phyloP scores from a whole-genome alignment of 2,888 invertebrate species.

The Brachypalpus laphriformis region DNA sequence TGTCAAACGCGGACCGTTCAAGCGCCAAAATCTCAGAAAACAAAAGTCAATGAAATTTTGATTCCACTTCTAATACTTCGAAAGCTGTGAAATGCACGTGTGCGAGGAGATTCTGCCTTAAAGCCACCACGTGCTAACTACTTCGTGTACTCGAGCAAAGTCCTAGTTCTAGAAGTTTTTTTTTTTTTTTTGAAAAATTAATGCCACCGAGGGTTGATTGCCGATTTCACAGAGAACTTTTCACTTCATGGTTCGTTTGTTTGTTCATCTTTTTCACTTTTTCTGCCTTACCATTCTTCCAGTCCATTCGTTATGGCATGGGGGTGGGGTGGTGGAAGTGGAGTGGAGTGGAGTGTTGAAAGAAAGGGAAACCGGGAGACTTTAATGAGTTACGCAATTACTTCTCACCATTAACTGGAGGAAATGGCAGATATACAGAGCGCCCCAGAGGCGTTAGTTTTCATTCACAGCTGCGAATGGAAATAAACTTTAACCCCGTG shows the following conservation, averaged over 20 bases:
- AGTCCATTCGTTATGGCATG: not conserved
- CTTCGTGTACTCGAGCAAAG: not conserved
- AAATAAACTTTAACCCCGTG: slow-evolving; percentile 9
- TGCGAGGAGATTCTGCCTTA: not conserved
- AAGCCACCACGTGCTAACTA: slow-evolving; percentile 20
- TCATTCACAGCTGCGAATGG: slow-evolving; percentile 28
- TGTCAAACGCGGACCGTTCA: not conserved
- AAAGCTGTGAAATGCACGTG: slow-evolving; percentile 2
- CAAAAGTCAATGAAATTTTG: slow-evolving; percentile 29
- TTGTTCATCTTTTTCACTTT: slow-evolving; percentile 4
- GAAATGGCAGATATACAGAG: slow-evolving; percentile 19
- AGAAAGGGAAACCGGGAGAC: slow-evolving; percentile 30
- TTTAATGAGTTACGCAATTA: slow-evolving; percentile 72
- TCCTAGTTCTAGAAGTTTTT: slow-evolving; percentile 11
- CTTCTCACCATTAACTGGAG: slow-evolving; percentile 52
- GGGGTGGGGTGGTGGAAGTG: not conserved
- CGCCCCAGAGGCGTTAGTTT: slow-evolving; percentile 26
- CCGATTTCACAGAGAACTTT: slow-evolving; percentile 7
- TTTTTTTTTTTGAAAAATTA: not conserved
- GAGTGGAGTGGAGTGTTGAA: not conserved
- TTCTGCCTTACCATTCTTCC: not conserved
- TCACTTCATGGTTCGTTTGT: slow-evolving; percentile 34
- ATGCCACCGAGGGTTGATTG: slow-evolving; percentile 20
- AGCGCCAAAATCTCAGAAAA: not conserved
- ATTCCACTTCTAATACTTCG: not conserved